phyloP scores from a whole-genome alignment of 2,888 invertebrate genomes.

The Drosophila quasianomalipes region DNA sequence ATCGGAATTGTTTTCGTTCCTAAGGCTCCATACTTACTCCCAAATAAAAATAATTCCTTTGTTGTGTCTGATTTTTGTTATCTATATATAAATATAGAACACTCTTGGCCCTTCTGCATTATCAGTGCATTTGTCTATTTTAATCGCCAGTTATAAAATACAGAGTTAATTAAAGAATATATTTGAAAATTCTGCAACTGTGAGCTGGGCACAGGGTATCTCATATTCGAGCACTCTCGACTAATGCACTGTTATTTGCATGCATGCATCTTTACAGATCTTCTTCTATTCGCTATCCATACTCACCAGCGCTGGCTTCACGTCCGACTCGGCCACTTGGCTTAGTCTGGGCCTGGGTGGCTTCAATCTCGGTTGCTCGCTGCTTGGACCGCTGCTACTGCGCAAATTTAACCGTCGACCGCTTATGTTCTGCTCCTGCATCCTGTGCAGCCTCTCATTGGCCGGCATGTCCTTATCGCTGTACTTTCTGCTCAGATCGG shows the following conservation, averaged over 20 bases:
- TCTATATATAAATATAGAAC: neutral
- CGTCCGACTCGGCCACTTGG: slow-evolving; percentile 87
- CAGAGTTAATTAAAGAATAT: neutral
- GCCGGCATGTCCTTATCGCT: slow-evolving; percentile 88
- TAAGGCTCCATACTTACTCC: neutral
- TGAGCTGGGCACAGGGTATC: neutral
- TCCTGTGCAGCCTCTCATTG: slow-evolving; percentile 87
- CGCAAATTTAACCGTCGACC: slow-evolving; percentile 89
- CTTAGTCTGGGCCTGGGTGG: slow-evolving; percentile 92
- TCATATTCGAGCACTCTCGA: neutral
- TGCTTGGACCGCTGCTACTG: slow-evolving; percentile 88
- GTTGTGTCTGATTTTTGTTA: neutral
- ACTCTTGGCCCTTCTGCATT: neutral
- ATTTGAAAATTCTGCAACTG: neutral
- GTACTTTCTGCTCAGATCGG: slow-evolving; percentile 87
- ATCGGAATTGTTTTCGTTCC: neutral
- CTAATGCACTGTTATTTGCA: slow-evolving; percentile 80
- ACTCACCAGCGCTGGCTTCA: slow-evolving; percentile 90
- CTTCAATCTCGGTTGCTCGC: slow-evolving; percentile 88
- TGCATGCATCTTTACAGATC: slow-evolving; percentile 84
- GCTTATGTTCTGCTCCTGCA: slow-evolving; percentile 88
- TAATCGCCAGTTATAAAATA: neutral
- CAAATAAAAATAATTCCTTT: neutral
- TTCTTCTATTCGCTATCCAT: slow-evolving; percentile 94
- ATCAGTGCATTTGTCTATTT: neutral